These are phyloP conservation scores for Macrophya annulata DNA, from an alignment of 2,888 invertebrate genomes.

Conservation along the genomic window DNA sequence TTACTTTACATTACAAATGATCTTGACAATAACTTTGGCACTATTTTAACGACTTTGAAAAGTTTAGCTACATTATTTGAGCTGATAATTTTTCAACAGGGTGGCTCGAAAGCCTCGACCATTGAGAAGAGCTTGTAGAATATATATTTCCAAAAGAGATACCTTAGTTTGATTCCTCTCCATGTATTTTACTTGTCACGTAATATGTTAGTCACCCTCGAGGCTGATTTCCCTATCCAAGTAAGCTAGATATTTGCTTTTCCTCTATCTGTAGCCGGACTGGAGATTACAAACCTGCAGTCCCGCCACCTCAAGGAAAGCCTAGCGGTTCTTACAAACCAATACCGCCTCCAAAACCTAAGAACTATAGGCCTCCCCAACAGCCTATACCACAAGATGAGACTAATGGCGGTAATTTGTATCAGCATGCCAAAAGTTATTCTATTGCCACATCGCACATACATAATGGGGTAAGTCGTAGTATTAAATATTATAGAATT, in stretches of 20 bases:
- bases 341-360: conserved; percentile 95
- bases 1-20: background rate
- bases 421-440: conserved; percentile 81
- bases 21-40: background rate
- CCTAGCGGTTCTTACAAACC: conserved; percentile 87
- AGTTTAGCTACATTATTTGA: background rate
- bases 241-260: conserved; percentile 69
- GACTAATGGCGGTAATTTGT: conserved; percentile 71
- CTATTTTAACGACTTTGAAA: background rate
- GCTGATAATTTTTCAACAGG: conserved; percentile 61
- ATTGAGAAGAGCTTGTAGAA: conserved; percentile 74
- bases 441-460: conserved; percentile 79
- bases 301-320: conserved; percentile 73
- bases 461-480: conserved; percentile 81
- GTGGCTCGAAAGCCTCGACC: conserved; percentile 70
- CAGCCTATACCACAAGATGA: conserved; percentile 74
- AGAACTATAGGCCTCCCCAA: conserved; percentile 92
- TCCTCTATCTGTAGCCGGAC: conserved; percentile 71
- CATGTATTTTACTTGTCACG: conserved; percentile 38
- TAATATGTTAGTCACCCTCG: conserved; percentile 71
- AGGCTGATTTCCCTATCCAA: conserved; percentile 75
- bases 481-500: background rate
- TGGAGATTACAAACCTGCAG: conserved; percentile 77
- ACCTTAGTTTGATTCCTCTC: conserved; percentile 70
- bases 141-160: conserved; percentile 74